Conservation (phyloP, 30 jellyfish, hydroid and myxozoan genomes). For the Aurelia sp. region DNA sequence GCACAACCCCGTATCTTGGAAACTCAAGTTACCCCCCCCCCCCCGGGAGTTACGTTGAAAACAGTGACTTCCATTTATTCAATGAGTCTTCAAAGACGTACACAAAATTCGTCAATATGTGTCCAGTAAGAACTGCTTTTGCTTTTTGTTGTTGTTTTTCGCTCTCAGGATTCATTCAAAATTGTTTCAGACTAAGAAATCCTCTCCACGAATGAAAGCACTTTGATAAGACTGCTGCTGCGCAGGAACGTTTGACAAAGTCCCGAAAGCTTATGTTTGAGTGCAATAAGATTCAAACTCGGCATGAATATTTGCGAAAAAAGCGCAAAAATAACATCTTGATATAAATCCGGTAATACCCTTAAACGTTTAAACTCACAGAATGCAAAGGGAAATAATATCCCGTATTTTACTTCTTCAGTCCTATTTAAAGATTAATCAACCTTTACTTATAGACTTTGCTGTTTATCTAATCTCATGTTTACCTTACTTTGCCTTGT, state of each 20-base stretch:
- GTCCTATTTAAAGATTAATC: conserved; percentile 49
- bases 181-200: not conserved
- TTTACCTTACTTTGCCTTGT: conserved; percentile 21
- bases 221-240: not conserved
- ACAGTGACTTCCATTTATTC: too few relatives aligned
- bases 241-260: not conserved
- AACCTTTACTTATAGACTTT: conserved; percentile 44
- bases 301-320: conserved; percentile 20
- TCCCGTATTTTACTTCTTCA: conserved; percentile 35
- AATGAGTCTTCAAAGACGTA: too few relatives aligned
- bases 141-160: not conserved
- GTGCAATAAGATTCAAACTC: not conserved
- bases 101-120: too few relatives aligned
- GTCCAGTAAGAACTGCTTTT: too few relatives aligned
- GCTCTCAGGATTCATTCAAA: not conserved
- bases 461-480: conserved; percentile 53
- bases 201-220: not conserved
- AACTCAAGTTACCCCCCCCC: too few relatives aligned
- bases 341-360: conserved; percentile 64
- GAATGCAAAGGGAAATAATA: conserved; percentile 31
- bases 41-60: too few relatives aligned
- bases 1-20: too few relatives aligned
- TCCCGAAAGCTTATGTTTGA: not conserved
- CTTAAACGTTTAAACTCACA: conserved; percentile 55
- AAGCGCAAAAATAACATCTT: conserved; percentile 35